Conservation (phyloP, 2,888 invertebrate species). For the Tubulanus polymorphus region DNA sequence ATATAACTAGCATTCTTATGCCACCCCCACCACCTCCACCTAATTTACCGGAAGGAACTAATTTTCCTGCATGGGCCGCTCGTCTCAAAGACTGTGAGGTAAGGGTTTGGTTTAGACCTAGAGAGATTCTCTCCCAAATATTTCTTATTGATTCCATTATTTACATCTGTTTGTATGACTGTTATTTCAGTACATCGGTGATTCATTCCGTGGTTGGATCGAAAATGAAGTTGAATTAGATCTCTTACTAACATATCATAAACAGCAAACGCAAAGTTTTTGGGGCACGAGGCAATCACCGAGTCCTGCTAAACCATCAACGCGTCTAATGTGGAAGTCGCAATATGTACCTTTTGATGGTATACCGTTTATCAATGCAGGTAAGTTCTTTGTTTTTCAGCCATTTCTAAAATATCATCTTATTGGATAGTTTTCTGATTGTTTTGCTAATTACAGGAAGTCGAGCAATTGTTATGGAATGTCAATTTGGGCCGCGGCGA, state of each 20-base stretch:
- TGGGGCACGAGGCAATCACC: conserved; percentile 54
- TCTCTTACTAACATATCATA: conserved; percentile 50
- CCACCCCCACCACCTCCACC: conserved; percentile 23
- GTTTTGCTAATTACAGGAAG: conserved; percentile 31
- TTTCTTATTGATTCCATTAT: not conserved
- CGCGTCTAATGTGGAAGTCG: conserved; percentile 53
- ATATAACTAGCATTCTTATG: conserved; percentile 23
- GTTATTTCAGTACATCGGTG: conserved; percentile 47
- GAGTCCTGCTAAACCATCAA: conserved; percentile 46
- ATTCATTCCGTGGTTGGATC: conserved; percentile 51
- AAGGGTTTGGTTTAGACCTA: not conserved
- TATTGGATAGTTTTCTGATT: not conserved
- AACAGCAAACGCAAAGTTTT: conserved; percentile 50
- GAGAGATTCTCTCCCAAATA: not conserved
- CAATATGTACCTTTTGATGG: conserved; percentile 54
- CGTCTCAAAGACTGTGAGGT: conserved; percentile 48
- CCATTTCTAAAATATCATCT: not conserved
- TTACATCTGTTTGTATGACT: not conserved
- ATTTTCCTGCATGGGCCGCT: conserved; percentile 46
- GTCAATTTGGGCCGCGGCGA: conserved; percentile 52
- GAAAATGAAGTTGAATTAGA: conserved; percentile 49
- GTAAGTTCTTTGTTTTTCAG: conserved; percentile 22
- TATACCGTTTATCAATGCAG: conserved; percentile 51
- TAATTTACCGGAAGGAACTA: conserved; percentile 30
- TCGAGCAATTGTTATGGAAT: conserved; percentile 53